Base-by-base conservation (phyloP, 2,888 invertebrate genomes). In the Drosophila birchii region DNA sequence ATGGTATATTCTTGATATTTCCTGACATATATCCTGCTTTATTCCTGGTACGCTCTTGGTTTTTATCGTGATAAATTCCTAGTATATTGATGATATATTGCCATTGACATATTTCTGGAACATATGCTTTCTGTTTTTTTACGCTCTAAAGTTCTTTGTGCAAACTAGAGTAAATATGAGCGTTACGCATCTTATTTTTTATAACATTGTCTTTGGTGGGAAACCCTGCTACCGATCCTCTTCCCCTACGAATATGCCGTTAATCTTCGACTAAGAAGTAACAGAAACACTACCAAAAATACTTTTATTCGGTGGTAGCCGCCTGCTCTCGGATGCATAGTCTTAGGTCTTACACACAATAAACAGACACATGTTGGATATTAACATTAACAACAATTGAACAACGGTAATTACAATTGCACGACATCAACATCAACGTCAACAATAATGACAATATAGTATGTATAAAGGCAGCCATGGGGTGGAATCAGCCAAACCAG, bases 291-390 rank as follows among this genome's bases (percentile, higher is more conserved):
- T 81, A 75, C 74, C 78, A 81, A 80, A 79, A 80, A 79, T 81
- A 81, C 53, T 71, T 57, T 59, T 61, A 67, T 73, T 86, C 88
- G 85, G 85, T 87, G 85, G 88, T 85, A 78, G 62, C 85, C 87
- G 82, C 79, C 77, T 78, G 44, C n/a, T n/a, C n/a, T 63, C 11
- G 47, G 23, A 41, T 41, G 45, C 66, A 44, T 78, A 77, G 81
- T 83, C 83, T 83, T 75, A 67, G 18, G 45, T 39, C 32, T 39
- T 45, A 58, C 57, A 34, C 57, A n/a, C 20, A 53, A 39, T 58
- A 77, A 74, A 74, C 81, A 64, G 63, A 75, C 45, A 58, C 41
- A 36, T 55, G 39, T 29, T 49, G 55, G 44, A 53, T 66, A 53
- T 68, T 76, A 82, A 74, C 74, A 75, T 68, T 67, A 74, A 74